Evolutionary conservation across 2,113 vertebrate genomes (phyloP), one percentile per base, ranked within the genome.

Genomic region (Carettochelys insculpta): DNA sequence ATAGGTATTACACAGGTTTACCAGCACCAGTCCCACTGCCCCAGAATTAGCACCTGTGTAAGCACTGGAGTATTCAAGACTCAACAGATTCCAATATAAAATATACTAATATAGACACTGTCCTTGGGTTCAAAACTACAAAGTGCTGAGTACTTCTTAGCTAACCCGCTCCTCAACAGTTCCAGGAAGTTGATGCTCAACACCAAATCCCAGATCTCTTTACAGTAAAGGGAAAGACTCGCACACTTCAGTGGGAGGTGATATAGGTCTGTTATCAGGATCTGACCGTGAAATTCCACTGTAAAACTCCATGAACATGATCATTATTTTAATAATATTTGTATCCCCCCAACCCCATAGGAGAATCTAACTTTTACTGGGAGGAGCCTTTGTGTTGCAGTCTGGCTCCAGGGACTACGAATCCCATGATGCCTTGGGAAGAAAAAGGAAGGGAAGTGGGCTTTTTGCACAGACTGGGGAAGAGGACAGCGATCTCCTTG

Each of bases 211-310:
- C 71, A 75, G 27, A 43, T 13, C 25, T 43, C 71, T 45, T 27
- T 75, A 45, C 13, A 75, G 22, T 45, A 27, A 45, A 3, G 4
- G 41, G 22, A 25, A 27, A 4, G 0, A 4, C 8, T 76, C 31
- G 3, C 13, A 20, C 5, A 14, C 48, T 75, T 84, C 31, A 1
- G 1, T 1, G 2, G 38, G 2, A 34, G 47, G 38, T 3, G 8
- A 11, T 34, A 4, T 24, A 38, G 52, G 17, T 4, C 78, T 43
- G 1, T 0, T 8, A 6, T 43, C 38, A 76, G 54, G 17, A 2
- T 0, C 53, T 8, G 10, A 25, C 27, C 22, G 77, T 41, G 50
- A 8, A 53, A 24, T 24, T 47, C 65, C 27, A n/a, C 17, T 34
- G 38, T 34, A 52, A 78, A 52, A 29, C 45, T 34, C 24, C 50